A percentile compares a stretch with the other conserved stretches of the same genome.
These are phyloP conservation scores for Xerus rutilus DNA, from an alignment of 2,797 vertebrate genomes.

Conservation along the genomic window DNA sequence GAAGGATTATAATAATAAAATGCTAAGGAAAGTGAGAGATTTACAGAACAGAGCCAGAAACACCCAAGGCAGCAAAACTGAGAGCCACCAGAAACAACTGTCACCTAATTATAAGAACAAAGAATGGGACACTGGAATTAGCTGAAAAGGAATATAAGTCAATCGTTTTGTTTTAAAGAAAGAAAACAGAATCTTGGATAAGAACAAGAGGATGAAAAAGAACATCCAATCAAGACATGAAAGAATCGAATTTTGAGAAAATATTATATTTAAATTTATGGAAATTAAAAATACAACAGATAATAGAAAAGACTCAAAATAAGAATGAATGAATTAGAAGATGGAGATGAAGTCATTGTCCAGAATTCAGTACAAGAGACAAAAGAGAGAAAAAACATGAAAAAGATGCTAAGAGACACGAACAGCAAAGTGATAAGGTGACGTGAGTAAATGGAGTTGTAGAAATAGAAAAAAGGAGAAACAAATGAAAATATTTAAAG, in stretches of 20 bases:
- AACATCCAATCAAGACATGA: neutral
- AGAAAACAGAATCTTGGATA: neutral
- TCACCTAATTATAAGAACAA: neutral
- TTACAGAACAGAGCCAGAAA: neutral
- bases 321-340: neutral
- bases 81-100: neutral
- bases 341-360: neutral
- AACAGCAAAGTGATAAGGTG: neutral
- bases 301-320: neutral
- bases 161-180: constrained; percentile 10
- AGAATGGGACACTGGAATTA: neutral
- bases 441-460: neutral
- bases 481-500: neutral
- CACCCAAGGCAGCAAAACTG: neutral
- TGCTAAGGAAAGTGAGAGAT: neutral
- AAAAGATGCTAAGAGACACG: neutral
- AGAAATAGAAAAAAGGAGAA: neutral
- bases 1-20: neutral
- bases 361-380: neutral
- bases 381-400: neutral
- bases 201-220: neutral
- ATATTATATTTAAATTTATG: neutral
- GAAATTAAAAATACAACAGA: neutral
- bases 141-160: neutral
- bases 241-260: neutral